Percentiles rank a stretch among this genome's conserved stretches.
Evolutionary conservation across 2,113 vertebrate genomes (phyloP).

Genomic region (Bombycilla garrulus): DNA sequence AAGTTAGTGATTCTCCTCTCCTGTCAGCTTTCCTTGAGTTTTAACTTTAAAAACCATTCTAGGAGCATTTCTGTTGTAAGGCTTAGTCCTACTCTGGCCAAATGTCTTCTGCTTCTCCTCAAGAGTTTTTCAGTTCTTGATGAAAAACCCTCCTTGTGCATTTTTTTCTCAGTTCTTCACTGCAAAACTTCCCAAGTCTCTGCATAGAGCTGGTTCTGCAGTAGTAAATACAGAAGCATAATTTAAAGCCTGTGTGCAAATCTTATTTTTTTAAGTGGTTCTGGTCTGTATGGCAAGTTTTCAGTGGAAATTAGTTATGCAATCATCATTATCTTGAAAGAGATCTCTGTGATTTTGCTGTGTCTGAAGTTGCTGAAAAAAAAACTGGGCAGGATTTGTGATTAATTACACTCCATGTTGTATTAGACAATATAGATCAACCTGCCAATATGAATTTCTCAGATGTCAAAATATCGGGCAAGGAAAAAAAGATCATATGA

Average conservation of each 20-base stretch:
- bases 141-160: neutral
- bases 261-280: neutral
- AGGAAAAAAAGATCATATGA: constrained; percentile 63
- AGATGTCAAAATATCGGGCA: constrained; percentile 69
- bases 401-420: constrained; percentile 70
- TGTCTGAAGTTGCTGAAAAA: constrained; percentile 41
- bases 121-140: neutral
- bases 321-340: neutral
- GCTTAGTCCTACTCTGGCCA: neutral
- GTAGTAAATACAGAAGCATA: neutral
- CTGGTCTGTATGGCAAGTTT: neutral
- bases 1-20: neutral
- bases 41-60: neutral
- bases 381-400: constrained; percentile 63
- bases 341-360: neutral
- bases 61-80: neutral
- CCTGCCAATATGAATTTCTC: constrained; percentile 82
- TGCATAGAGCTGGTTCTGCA: neutral
- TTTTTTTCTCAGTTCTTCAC: neutral
- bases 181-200: neutral
- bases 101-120: neutral
- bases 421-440: constrained; percentile 79
- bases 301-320: neutral
- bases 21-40: neutral
- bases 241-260: neutral